Evolutionary conservation across 2,888 invertebrate genomes (phyloP), one percentile per base, ranked within the genome.

Genomic region (Schizotus pectinicornis): DNA sequence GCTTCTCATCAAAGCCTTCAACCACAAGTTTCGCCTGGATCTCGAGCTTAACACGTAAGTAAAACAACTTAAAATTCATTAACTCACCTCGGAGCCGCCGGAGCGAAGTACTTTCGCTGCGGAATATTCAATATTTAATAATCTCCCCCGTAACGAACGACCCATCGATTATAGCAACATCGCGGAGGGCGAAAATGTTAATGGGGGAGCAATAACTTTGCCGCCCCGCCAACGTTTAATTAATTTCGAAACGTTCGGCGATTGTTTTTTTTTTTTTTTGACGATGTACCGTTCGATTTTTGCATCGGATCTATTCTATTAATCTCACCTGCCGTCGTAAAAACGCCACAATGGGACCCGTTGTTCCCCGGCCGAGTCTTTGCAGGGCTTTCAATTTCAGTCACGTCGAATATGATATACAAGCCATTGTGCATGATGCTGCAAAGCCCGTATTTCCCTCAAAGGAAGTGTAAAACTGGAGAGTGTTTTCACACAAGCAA

Each of bases 11-110:
- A 95, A 95, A 86, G 95, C 95, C 82, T 95, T 95, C 85, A 94
- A 92, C 84, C 94, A 95, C 84, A 95, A 93, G 86, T 95, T 95
- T 85, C 91, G 94, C 79, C 86, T 95, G 84, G 94, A 95, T 84
- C 87, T 95, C 83, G 94, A 95, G 88, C 90, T 95, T 85, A 95
- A 95, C 84, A 92, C 94, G 93, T 95, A 84, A 93, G 94, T 91
- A 84, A 70, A 65, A 57, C 49, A 57, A 51, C 37, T 51, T 39
- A 31, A 47, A 57, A 46, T 57, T 57, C 48, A 42, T 41, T 41
- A 54, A 11, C 6, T 14, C 31, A 7, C 14, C 34, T 34, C 8
- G 30, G 9, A 45, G 22, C 34, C 30, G 22, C 34, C 30, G 9
- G 11, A n/a, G 22, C 5, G 12, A 31, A 13, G 36, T 12, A 43